A percentile compares a stretch with the other conserved stretches of the same genome.
Conservation (phyloP, 2,888 invertebrate genomes). For the Diarsia rubi region DNA sequence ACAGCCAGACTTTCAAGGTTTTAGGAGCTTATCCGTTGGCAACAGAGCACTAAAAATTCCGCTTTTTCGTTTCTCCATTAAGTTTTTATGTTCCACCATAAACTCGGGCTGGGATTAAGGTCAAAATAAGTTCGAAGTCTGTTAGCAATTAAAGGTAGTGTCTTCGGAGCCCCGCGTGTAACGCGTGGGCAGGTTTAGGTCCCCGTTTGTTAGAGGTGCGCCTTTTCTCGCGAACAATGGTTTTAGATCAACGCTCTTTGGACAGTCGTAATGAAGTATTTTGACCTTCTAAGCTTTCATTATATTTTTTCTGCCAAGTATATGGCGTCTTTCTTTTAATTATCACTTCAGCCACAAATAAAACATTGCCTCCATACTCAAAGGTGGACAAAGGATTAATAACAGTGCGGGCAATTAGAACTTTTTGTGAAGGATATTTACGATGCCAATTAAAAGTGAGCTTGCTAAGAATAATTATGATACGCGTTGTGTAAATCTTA, state of each 20-base stretch:
- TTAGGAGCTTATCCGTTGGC: slow-evolving; percentile 36
- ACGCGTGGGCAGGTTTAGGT: slow-evolving; percentile 39
- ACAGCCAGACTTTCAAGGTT: slow-evolving; percentile 59
- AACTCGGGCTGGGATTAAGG: slow-evolving; percentile 58
- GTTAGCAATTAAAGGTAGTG: slow-evolving; percentile 63
- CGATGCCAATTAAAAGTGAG: slow-evolving; percentile 61
- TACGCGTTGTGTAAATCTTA: slow-evolving; percentile 57
- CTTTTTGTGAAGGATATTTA: slow-evolving; percentile 56
- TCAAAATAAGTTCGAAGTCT: slow-evolving; percentile 55
- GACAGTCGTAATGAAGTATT: slow-evolving; percentile 28
- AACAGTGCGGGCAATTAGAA: slow-evolving; percentile 52
- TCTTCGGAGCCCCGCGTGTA: slow-evolving; percentile 45
- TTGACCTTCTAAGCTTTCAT: slow-evolving; percentile 10
- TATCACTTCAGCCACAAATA: slow-evolving; percentile 30
- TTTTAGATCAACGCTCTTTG: slow-evolving; percentile 17
- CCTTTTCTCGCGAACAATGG: slow-evolving; percentile 37
- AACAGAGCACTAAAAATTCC: slow-evolving; percentile 54
- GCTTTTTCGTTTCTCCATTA: slow-evolving; percentile 59
- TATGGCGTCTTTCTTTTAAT: slow-evolving; percentile 30
- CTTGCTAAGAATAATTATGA: slow-evolving; percentile 63
- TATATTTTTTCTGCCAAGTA: slow-evolving; percentile 8
- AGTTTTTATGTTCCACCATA: slow-evolving; percentile 61
- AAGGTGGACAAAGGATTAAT: slow-evolving; percentile 50
- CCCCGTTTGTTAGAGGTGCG: slow-evolving; percentile 28
- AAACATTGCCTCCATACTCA: slow-evolving; percentile 21